Evolutionary conservation across 2,888 invertebrate genomes (phyloP).

Genomic region (Agrypnus murinus): DNA sequence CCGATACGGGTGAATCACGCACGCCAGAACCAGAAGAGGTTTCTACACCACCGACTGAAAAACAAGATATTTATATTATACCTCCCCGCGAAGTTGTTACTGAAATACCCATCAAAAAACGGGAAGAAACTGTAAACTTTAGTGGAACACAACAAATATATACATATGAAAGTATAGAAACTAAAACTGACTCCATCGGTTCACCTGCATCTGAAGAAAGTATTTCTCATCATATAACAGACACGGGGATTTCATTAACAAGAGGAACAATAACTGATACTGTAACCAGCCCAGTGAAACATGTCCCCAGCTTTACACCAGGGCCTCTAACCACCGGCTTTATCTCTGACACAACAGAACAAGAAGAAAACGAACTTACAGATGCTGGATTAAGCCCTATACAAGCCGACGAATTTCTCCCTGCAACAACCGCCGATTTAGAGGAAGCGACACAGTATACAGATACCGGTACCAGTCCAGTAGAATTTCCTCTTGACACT

Average conservation of each 20-base stretch:
- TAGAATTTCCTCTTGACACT: slow-evolving; percentile 72
- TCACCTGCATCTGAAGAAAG: slow-evolving; percentile 73
- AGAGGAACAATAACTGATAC: slow-evolving; percentile 72
- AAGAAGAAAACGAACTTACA: slow-evolving; percentile 74
- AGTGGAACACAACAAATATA: slow-evolving; percentile 73
- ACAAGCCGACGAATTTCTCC: slow-evolving; percentile 71
- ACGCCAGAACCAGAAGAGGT: slow-evolving; percentile 57
- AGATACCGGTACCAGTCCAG: slow-evolving; percentile 73
- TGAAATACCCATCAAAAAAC: slow-evolving; percentile 66
- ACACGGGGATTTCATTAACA: slow-evolving; percentile 75
- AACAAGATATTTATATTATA: slow-evolving; percentile 68
- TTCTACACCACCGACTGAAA: slow-evolving; percentile 51
- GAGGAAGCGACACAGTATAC: slow-evolving; percentile 70
- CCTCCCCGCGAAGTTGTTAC: slow-evolving; percentile 63
- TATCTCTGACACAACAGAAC: slow-evolving; percentile 70
- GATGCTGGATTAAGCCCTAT: slow-evolving; percentile 76
- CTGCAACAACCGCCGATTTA: slow-evolving; percentile 66
- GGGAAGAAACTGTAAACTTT: slow-evolving; percentile 73
- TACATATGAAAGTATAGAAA: slow-evolving; percentile 70
- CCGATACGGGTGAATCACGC: slow-evolving; percentile 67
- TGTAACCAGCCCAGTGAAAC: slow-evolving; percentile 69
- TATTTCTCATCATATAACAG: slow-evolving; percentile 73
- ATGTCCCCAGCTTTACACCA: slow-evolving; percentile 65
- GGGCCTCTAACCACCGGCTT: slow-evolving; percentile 70
- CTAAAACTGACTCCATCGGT: slow-evolving; percentile 52